These are phyloP conservation scores for Masticophis lateralis DNA, from an alignment of 2,797 vertebrate species.

Conservation along the genomic window DNA sequence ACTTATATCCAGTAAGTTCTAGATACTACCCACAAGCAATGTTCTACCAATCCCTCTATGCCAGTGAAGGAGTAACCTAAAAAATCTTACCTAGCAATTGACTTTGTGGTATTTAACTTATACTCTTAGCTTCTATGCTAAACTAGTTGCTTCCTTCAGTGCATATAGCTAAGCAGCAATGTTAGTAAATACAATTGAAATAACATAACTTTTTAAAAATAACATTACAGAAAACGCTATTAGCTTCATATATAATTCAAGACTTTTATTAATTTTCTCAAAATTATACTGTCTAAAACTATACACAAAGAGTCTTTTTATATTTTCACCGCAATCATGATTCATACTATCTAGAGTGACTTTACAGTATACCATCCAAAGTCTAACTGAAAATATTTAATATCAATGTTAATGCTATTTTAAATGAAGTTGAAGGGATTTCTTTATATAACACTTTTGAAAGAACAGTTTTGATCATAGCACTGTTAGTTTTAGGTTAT, in stretches of 20 bases:
- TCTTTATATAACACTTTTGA: neutral
- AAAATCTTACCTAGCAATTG: neutral
- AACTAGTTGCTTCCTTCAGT: neutral
- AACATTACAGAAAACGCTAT: neutral
- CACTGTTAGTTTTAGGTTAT: constrained; percentile 29
- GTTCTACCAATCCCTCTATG: neutral
- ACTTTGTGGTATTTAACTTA: neutral
- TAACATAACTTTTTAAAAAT: neutral
- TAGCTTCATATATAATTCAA: neutral
- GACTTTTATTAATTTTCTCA: constrained; percentile 1
- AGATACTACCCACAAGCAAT: neutral
- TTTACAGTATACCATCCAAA: neutral
- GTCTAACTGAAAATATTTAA: constrained; percentile 18
- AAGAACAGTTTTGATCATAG: constrained; percentile 9
- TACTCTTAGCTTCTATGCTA: neutral
- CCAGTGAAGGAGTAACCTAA: neutral
- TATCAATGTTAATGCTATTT: neutral
- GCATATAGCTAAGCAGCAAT: neutral
- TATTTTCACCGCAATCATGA: constrained; percentile 33
- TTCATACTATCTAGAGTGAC: neutral
- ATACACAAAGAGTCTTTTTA: neutral
- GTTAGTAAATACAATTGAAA: neutral
- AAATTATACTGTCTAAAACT: neutral
- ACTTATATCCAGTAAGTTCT: neutral
- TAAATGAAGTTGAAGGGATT: constrained; percentile 26